These are phyloP conservation scores for Philhelius pedissequus DNA, from an alignment of 2,888 invertebrate genomes.

Conservation along the genomic window DNA sequence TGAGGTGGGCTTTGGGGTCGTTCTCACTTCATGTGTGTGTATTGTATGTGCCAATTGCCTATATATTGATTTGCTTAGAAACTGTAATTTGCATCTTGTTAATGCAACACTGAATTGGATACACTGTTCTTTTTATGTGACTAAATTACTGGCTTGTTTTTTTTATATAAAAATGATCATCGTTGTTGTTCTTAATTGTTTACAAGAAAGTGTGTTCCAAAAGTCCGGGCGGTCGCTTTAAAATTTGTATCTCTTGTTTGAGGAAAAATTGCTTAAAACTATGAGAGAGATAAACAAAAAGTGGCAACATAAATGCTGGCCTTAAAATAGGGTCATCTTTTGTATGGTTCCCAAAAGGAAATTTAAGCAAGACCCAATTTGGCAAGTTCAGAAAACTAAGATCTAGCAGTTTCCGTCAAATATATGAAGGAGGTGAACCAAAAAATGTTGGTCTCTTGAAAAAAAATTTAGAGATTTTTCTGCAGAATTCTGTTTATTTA, in stretches of 20 bases:
- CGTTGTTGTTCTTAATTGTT: neutral
- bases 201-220: neutral
- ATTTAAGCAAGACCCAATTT: no score
- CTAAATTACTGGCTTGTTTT: neutral
- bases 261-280: no score
- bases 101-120: neutral
- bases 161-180: neutral
- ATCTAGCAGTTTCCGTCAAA: no score
- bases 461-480: no score
- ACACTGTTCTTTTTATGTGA: neutral
- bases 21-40: slow-evolving; percentile 31
- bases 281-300: neutral
- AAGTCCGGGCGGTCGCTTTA: neutral
- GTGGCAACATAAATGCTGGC: neutral
- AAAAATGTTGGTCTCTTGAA: no score
- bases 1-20: slow-evolving; percentile 33
- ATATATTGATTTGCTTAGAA: slow-evolving; percentile 16
- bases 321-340: no score
- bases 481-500: no score
- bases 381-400: no score
- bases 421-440: no score
- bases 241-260: neutral
- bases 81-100: slow-evolving; percentile 39
- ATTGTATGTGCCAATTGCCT: slow-evolving; percentile 38
- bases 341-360: no score